Evolutionary conservation across 2,797 vertebrate species (phyloP).

Genomic region (Centroberyx gerrardi): DNA sequence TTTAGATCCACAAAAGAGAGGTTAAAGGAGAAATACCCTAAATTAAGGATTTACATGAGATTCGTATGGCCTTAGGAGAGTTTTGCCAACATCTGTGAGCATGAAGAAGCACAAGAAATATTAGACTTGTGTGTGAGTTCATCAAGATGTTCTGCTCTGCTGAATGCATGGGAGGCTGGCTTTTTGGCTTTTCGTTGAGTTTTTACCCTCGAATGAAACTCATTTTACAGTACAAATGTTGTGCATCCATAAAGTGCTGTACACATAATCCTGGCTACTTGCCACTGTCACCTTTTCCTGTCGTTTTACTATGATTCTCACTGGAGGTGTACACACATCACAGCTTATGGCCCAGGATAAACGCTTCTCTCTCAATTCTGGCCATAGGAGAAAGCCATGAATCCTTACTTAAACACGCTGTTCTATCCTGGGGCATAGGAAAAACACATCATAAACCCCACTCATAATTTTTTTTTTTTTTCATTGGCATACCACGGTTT

Average conservation of each 20-base stretch:
- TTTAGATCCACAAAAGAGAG: neutral
- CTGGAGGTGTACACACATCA: neutral
- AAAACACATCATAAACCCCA: conserved; percentile 20
- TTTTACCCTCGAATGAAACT: neutral
- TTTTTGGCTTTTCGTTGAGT: neutral
- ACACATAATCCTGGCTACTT: neutral
- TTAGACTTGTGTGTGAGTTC: neutral
- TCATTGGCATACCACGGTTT: neutral
- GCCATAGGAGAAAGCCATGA: neutral
- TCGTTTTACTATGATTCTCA: neutral
- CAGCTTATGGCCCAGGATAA: neutral
- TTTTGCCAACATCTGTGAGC: neutral
- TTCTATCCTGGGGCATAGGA: neutral
- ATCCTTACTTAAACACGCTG: neutral
- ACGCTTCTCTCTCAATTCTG: neutral
- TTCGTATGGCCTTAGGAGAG: neutral
- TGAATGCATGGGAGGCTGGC: neutral
- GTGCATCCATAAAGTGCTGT: neutral
- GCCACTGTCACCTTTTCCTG: neutral
- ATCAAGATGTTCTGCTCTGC: neutral
- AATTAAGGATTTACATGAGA: neutral
- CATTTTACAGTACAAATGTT: neutral
- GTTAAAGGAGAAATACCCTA: neutral
- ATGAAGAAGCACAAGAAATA: too few species aligned
- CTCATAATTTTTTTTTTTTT: neutral